Base-by-base conservation (phyloP, 2,888 invertebrate genomes). In the Trimorus sp. region DNA sequence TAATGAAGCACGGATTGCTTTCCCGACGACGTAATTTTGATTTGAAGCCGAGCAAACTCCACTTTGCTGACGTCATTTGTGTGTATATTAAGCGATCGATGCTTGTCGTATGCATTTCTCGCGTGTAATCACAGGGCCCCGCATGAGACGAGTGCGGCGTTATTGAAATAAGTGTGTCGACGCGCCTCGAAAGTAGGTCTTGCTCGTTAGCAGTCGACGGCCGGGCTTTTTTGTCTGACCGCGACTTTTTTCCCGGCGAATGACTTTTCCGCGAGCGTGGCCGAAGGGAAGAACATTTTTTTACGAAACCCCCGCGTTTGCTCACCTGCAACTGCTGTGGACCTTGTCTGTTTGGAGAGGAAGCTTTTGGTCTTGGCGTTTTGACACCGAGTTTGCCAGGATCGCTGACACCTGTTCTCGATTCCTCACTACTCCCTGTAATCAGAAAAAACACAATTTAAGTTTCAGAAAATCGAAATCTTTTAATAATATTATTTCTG, bases 311-410 rank as follows among this genome's bases (percentile, higher is more conserved):
- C 36, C 6, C 58, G 45, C 59, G 58, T n/a, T 66, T 15, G 51
- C 81, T 88, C 71, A 98, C 97, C 94, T 97, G 97, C 92, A 98
- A 98, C 92, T 97, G 97, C 90, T 97, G 97, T 63, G 97, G 97
- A 79, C 97, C 97, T 92, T 97, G 97, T 82, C 97, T 93, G 92
- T 97, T 97, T 53, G 97, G 97, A 53, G 97, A 97, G 69, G 97
- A 95, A 84, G 97, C 95, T 92, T 98, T 98, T 38, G 96, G 96
- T 84, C 97, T 94, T 84, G 94, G 94, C 90, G 95, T 94, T 91
- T 95, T 95, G 83, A 93, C 94, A 56, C 93, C 92, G 88, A 93
- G 91, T 89, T 94, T 94, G 56, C 93, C 93, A 62, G 93, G 93
- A 88, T 94, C 94, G 48, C 93, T 92, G 70, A 92, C 89, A 48